Percentiles rank a stretch among this genome's conserved stretches.
These are phyloP conservation scores for Troides oblongomaculatus DNA, from an alignment of 2,888 invertebrate species.

Conservation along the genomic window DNA sequence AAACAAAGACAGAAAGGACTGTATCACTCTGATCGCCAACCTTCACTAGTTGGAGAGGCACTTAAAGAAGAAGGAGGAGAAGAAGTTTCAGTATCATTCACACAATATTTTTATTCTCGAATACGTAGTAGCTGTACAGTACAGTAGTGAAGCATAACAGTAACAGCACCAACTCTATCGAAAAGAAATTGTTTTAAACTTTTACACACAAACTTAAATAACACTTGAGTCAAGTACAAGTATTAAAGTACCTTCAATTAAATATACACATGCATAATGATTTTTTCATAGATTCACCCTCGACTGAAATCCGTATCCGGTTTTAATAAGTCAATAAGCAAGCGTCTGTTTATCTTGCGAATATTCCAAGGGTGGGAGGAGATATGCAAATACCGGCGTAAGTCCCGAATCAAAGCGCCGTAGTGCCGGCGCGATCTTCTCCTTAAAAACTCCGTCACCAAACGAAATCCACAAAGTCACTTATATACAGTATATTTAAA, in stretches of 20 bases:
- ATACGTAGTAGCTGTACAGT: too few relatives aligned
- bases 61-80: too few relatives aligned
- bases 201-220: not conserved
- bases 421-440: not conserved
- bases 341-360: not conserved
- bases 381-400: constrained; percentile 18
- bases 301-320: not conserved
- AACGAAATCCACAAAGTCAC: not conserved
- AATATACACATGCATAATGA: not conserved
- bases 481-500: too few relatives aligned
- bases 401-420: constrained; percentile 6
- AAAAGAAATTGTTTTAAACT: not conserved
- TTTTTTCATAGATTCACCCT: not conserved
- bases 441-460: not conserved
- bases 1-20: too few relatives aligned
- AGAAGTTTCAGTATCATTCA: too few relatives aligned
- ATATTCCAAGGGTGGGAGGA: constrained; percentile 2
- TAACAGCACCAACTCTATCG: too few relatives aligned
- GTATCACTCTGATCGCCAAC: too few relatives aligned
- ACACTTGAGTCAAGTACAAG: too few relatives aligned
- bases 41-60: too few relatives aligned
- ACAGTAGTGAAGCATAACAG: too few relatives aligned
- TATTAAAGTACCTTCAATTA: not conserved
- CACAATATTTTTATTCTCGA: too few relatives aligned
- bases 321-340: constrained; percentile 11